These are phyloP conservation scores for Agapornis canus DNA, from an alignment of 2,797 vertebrate species.

Conservation along the genomic window DNA sequence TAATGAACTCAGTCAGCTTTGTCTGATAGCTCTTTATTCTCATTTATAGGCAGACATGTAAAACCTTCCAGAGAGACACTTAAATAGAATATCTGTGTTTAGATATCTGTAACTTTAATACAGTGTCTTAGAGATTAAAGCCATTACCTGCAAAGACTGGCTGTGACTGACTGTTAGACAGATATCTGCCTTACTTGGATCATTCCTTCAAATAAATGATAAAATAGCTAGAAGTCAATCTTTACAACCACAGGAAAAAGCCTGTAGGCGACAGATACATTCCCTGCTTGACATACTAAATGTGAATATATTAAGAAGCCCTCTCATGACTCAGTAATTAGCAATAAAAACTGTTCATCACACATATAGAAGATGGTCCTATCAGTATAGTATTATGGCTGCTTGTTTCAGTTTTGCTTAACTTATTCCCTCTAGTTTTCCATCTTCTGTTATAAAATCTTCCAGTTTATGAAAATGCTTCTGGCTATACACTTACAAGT, in stretches of 20 bases:
- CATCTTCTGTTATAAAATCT: not conserved
- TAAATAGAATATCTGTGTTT: not conserved
- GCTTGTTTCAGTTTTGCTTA: not conserved
- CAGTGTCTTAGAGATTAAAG: not conserved
- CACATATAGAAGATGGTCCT: not conserved
- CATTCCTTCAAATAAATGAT: not conserved
- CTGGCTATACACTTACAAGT: not conserved
- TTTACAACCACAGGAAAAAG: not conserved
- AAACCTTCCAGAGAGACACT: not conserved
- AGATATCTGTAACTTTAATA: not conserved
- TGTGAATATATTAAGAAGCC: not conserved
- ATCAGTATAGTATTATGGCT: not conserved
- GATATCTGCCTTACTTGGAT: not conserved
- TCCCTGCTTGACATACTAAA: not conserved
- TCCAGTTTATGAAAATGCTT: not conserved
- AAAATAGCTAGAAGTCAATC: not conserved
- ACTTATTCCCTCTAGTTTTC: not conserved
- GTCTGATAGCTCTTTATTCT: not conserved
- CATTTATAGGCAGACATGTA: not conserved
- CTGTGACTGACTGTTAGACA: not conserved
- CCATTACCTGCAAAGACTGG: not conserved
- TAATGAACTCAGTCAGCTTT: not conserved
- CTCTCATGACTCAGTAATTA: not conserved
- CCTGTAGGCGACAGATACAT: not conserved
- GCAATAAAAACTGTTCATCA: not conserved